Percentiles rank a stretch among this genome's conserved stretches.
Evolutionary conservation across 2,113 vertebrate species (phyloP).

Genomic region (Hystrix cristata): DNA sequence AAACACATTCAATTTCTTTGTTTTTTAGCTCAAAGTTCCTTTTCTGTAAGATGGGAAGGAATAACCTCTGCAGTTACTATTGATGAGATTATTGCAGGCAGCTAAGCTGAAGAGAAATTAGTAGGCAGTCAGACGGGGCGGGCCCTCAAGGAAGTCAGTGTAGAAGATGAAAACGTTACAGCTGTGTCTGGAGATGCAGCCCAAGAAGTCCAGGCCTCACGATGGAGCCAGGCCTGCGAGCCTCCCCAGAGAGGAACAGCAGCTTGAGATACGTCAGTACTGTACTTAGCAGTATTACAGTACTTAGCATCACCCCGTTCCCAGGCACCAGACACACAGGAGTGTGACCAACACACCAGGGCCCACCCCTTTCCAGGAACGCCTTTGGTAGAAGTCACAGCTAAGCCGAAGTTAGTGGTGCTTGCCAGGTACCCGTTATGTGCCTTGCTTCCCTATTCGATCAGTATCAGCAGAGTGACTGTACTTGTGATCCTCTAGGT

Average conservation of each 20-base stretch:
- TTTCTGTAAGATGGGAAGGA: neutral
- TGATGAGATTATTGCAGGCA: neutral
- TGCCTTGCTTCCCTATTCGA: neutral
- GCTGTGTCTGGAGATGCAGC: no score
- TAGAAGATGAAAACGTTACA: no score
- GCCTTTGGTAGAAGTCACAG: no score
- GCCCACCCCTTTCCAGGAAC: no score
- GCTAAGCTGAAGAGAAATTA: neutral
- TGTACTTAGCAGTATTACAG: neutral
- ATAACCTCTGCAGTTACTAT: neutral
- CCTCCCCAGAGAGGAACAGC: neutral
- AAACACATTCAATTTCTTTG: neutral
- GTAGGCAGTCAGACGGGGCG: neutral
- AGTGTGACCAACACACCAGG: neutral
- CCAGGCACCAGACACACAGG: neutral
- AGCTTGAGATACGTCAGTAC: neutral
- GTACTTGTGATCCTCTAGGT: neutral
- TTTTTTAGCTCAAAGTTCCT: neutral
- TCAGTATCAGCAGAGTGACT: neutral
- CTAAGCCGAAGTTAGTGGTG: no score
- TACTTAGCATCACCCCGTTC: neutral
- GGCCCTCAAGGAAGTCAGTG: no score
- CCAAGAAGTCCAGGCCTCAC: no score
- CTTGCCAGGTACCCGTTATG: neutral
- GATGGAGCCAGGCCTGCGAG: no score